Percentiles rank a stretch among this genome's conserved stretches.
Evolutionary conservation across 2,113 vertebrate species (phyloP).

Genomic region (Trogon melanurus): DNA sequence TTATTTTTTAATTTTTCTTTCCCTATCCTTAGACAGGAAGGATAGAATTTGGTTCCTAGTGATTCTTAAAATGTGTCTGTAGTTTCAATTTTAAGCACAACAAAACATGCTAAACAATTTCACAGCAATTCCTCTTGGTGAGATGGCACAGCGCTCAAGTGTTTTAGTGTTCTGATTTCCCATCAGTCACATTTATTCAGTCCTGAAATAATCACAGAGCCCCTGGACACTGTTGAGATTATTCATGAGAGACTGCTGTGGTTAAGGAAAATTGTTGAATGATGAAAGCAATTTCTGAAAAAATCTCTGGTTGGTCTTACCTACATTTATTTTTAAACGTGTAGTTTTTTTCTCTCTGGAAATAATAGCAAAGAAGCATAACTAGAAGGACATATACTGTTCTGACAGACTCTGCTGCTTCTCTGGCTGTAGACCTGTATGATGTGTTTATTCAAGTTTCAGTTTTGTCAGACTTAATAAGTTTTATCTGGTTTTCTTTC

Average conservation of each 20-base stretch:
- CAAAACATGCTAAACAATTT: slow-evolving; percentile 32
- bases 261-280: slow-evolving; percentile 19
- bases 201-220: background rate
- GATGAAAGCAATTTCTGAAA: slow-evolving; percentile 10
- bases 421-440: background rate
- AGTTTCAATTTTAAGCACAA: slow-evolving; percentile 20
- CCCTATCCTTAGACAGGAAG: background rate
- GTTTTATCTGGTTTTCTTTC: background rate
- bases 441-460: background rate
- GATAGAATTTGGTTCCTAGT: background rate
- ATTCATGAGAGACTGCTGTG: slow-evolving; percentile 29
- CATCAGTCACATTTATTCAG: slow-evolving; percentile 30
- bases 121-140: background rate
- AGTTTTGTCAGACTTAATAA: background rate
- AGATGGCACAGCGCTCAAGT: background rate
- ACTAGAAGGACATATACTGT: background rate
- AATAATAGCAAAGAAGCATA: background rate
- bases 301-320: background rate
- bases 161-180: slow-evolving; percentile 35
- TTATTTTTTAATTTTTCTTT: background rate
- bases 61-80: background rate
- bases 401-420: background rate
- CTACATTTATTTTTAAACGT: background rate
- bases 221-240: background rate
- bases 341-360: background rate